These are phyloP conservation scores for Bombylius major DNA, from an alignment of 2,888 invertebrate genomes.

Conservation along the genomic window DNA sequence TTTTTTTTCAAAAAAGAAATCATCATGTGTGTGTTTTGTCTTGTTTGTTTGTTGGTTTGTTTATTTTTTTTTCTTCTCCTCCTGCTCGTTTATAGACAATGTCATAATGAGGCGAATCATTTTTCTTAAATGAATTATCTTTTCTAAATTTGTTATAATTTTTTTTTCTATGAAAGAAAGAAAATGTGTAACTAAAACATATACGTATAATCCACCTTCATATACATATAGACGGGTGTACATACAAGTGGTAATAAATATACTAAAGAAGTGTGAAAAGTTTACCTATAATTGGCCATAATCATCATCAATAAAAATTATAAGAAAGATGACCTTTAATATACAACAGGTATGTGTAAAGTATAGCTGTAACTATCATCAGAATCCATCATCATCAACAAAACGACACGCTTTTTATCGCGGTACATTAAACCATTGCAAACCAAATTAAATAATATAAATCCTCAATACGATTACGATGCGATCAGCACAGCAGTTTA, in stretches of 20 bases:
- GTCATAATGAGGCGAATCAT: too few species aligned
- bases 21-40: too few species aligned
- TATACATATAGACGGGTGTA: background rate
- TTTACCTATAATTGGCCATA: background rate
- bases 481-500: too few species aligned
- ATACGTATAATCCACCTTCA: background rate
- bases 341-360: background rate
- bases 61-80: too few species aligned
- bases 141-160: too few species aligned
- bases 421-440: constrained; percentile 7
- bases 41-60: too few species aligned
- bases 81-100: too few species aligned
- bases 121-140: too few species aligned
- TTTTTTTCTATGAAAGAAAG: too few species aligned
- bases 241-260: background rate
- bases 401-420: constrained; percentile 3
- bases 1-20: too few species aligned
- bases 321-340: constrained; percentile 3
- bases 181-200: too few species aligned
- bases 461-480: background rate
- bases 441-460: background rate
- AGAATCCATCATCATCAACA: background rate
- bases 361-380: background rate
- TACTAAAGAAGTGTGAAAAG: background rate
- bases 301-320: background rate